Evolutionary conservation across 2,113 vertebrate species (phyloP).

Genomic region (Craseonycteris thonglongyai): DNA sequence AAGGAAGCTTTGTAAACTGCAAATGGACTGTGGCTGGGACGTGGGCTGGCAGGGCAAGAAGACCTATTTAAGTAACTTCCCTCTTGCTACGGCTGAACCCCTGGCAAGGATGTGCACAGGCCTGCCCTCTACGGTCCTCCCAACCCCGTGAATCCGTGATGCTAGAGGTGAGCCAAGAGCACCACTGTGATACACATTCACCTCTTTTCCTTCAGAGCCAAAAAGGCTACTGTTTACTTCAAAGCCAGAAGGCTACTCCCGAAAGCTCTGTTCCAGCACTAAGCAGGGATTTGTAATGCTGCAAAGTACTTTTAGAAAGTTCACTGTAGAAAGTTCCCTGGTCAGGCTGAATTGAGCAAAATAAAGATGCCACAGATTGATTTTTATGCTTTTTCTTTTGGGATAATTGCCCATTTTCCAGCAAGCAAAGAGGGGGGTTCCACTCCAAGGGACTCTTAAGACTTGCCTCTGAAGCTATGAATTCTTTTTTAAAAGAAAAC

Average conservation of each 20-base stretch:
- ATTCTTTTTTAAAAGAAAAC: background rate
- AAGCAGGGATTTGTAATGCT: background rate
- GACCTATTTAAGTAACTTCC: background rate
- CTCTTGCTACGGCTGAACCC: background rate
- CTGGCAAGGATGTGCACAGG: background rate
- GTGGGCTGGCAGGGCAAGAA: too few relatives aligned
- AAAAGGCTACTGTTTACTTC: background rate
- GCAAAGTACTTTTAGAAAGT: background rate
- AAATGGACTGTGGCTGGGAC: background rate
- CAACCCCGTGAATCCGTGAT: background rate
- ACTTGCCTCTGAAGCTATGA: background rate
- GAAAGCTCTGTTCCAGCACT: background rate
- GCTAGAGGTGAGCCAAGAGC: background rate
- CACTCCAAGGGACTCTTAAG: background rate
- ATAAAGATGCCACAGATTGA: background rate
- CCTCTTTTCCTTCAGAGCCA: background rate
- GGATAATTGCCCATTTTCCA: background rate
- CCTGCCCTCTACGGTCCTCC: background rate
- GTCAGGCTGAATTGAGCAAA: background rate
- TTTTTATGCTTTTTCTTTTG: background rate
- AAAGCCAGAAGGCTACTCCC: too few relatives aligned
- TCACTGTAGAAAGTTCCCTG: background rate
- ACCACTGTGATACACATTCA: background rate
- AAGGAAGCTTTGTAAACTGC: constrained; percentile 7
- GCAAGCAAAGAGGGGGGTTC: background rate